These are phyloP conservation scores for Picathartes gymnocephalus DNA, from an alignment of 2,113 vertebrate genomes.

Conservation along the genomic window DNA sequence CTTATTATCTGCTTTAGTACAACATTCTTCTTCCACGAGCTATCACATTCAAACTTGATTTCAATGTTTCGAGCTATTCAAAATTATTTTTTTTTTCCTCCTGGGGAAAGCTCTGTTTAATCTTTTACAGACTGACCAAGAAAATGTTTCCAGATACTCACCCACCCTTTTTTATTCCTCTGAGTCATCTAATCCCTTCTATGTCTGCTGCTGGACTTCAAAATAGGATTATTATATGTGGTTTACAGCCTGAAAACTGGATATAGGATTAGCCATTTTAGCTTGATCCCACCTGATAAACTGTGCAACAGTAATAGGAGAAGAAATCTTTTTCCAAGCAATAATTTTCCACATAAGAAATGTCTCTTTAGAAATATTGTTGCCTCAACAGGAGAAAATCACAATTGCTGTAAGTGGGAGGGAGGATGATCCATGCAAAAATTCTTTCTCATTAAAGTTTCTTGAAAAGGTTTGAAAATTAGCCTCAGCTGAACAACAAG, in stretches of 20 bases:
- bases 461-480: background rate
- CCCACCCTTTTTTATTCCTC: background rate
- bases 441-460: background rate
- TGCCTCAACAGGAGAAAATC: background rate
- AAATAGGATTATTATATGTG: constrained; percentile 5
- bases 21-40: background rate
- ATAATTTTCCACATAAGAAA: background rate
- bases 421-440: background rate
- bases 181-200: background rate
- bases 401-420: background rate
- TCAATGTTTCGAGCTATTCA: background rate
- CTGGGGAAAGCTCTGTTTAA: background rate
- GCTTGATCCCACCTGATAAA: background rate
- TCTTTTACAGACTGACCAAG: background rate
- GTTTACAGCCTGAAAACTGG: background rate
- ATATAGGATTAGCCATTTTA: background rate
- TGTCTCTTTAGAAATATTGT: background rate
- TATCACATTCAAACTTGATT: background rate
- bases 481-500: background rate
- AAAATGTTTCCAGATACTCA: background rate
- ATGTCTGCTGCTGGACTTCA: background rate
- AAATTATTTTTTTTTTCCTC: background rate
- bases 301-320: background rate
- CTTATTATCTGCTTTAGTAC: background rate
- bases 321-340: background rate